Base-by-base conservation (phyloP, 1,140 invertebrate species). In the Wiebesia pumilae region DNA sequence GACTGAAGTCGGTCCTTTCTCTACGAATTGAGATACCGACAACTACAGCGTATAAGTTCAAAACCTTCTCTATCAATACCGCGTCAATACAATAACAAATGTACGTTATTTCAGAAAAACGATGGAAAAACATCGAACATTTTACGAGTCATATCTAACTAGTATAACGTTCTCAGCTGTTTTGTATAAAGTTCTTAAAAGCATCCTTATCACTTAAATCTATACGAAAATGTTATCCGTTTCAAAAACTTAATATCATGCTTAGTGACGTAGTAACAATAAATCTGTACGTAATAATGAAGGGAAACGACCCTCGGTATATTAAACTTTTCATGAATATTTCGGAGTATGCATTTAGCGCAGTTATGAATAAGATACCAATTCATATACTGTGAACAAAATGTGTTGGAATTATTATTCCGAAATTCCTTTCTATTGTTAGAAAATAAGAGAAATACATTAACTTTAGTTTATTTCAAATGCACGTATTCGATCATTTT, bases 261-360 rank as follows among this genome's bases (percentile, higher is more conserved):
- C 16, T 62, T 73, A 75, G 58, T 58, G 33, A 75, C 35, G 30
- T n/a, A 82, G 16, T 14, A 62, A 43, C 33, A 40, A 83, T 77
- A 38, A 73, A 58, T 75, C n/a, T 35, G 12, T 30, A 21, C 21
- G 12, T 30, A 65, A 14, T 75, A 40, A 43, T 84, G 62, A 35
- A 78, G 33, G 58, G 19, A 58, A 83, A 73, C n/a, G 69, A 82
- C 67, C 67, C 51, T 82, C 40, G 40, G 19, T 40, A 35, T 58
- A 54, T 33, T 47, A 54, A 67, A 27, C 12, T 14, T 38, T 33
- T 35, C 54, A 24, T 65, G 40, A 69, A 21, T n/a, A 82, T 43
- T 35, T 79, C n/a, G 27, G 43, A 30, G 21, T 21, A 38, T 58
- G 27, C 47, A 24, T 75, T 54, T 2, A 51, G 24, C 10, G 6